Evolutionary conservation across 2,113 vertebrate species (phyloP), one percentile per base, ranked within the genome.

Genomic region (Microtus oregoni): DNA sequence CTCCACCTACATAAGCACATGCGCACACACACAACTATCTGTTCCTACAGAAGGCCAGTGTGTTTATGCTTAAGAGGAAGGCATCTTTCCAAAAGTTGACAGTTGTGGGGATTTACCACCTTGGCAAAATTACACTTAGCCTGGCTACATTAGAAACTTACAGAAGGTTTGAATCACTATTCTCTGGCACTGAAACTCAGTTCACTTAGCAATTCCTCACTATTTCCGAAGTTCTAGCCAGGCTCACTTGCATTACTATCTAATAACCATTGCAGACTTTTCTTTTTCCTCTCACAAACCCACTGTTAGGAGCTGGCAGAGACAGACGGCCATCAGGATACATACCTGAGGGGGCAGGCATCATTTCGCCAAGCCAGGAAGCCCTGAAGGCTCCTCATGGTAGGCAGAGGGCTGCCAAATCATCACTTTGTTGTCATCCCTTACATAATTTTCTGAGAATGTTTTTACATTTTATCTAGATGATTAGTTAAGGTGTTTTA

Each of bases 391-490:
- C 67, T 61, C 61, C 65, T 77, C 67, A 35, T 1, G 52, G 52
- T 17, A 85, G 79, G 65, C 61, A 94, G 68, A 77, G 90, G 68
- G 86, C 38, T 96, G 95, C 90, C 89, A 96, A 94, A 86, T 24
- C 67, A 28, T 86, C 47, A 95, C 78, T 94, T 78, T 96, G 94
- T 83, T 89, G 93, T 83, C 13, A 96, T 91, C 65, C 68, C 78
- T 91, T 19, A 52, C 47, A 22, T 26, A 81, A 77, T 93, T 95
- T 92, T 77, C 63, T 89, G 4, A 95, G 95, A 28, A 63, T 95
- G 93, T 83, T 96, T 91, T 86, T 92, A 58, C 87, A 85, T 72
- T 92, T 77, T 77, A 81, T 78, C 67, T 94, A 89, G 28, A 93
- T 72, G 38, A 95, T 2, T 94, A 52, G n/a, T 24, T 72, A 61